These are phyloP conservation scores for Megalopta genalis DNA, from an alignment of 1,140 invertebrate genomes.

Conservation along the genomic window DNA sequence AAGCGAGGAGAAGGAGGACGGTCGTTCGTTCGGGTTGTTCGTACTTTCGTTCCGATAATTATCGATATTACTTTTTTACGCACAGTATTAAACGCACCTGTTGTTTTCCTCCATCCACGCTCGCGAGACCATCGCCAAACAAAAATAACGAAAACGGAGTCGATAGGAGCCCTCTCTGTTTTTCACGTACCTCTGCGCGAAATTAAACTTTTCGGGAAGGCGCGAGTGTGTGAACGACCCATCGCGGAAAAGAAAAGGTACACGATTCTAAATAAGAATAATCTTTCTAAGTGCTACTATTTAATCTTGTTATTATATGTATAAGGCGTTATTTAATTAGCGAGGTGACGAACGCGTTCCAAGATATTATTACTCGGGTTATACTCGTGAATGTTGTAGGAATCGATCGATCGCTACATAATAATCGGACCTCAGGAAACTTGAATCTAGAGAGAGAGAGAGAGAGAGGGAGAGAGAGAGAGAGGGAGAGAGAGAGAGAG, in stretches of 20 bases:
- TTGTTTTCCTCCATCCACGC: conserved; percentile 26
- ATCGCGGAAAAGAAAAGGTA: conserved; percentile 41
- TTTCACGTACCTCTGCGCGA: too few relatives aligned
- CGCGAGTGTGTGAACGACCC: conserved; percentile 1
- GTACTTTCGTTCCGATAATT: background rate
- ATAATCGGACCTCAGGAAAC: conserved; percentile 52
- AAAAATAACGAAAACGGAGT: background rate
- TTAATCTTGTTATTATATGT: conserved; percentile 81
- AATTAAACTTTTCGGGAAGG: background rate
- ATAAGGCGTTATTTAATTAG: conserved; percentile 78
- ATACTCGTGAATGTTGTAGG: conserved; percentile 17
- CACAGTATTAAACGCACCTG: conserved; percentile 56
- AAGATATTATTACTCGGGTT: conserved; percentile 46
- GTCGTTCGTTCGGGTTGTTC: conserved; percentile 1
- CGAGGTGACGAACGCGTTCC: conserved; percentile 61
- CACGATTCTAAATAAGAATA: conserved; percentile 78
- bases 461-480: conserved; percentile 13
- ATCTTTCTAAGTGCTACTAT: conserved; percentile 78
- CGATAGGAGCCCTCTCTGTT: background rate
- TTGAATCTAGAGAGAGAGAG: conserved; percentile 23
- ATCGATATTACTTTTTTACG: conserved; percentile 39
- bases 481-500: conserved; percentile 15
- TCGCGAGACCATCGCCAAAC: conserved; percentile 18
- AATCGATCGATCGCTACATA: conserved; percentile 36
- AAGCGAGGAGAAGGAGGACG: background rate